A percentile compares a stretch with the other conserved stretches of the same genome.
Conservation (phyloP, 2,888 invertebrate genomes). For the Eilema sororculum region DNA sequence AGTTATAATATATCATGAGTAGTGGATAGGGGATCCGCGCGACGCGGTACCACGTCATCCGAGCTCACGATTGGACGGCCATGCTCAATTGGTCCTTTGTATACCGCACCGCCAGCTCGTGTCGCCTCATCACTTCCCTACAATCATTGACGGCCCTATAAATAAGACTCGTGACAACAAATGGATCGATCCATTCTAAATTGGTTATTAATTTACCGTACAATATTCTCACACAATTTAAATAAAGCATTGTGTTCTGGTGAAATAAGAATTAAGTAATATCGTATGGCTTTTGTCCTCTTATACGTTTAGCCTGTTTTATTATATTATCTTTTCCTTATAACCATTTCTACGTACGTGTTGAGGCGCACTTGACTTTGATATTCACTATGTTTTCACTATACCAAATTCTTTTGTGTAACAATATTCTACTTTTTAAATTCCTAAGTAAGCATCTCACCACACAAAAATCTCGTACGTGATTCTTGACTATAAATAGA, state of each 20-base stretch:
- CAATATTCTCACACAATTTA: constrained; percentile 53
- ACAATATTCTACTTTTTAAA: too few species aligned
- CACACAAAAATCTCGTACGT: too few species aligned
- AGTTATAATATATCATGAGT: constrained; percentile 30
- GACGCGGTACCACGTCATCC: constrained; percentile 55
- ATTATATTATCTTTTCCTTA: constrained; percentile 41
- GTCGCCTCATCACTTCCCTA: constrained; percentile 70
- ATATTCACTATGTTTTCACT: not conserved
- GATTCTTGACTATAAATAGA: too few species aligned
- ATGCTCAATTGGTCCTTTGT: constrained; percentile 80
- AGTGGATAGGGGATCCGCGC: constrained; percentile 35
- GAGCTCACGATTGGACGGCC: constrained; percentile 64
- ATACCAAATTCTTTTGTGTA: too few species aligned
- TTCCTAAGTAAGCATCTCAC: too few species aligned
- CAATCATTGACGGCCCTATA: constrained; percentile 65
- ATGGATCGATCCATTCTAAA: constrained; percentile 71
- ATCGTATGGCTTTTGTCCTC: constrained; percentile 39
- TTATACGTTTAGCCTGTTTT: constrained; percentile 30
- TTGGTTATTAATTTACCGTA: constrained; percentile 59
- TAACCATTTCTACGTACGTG: constrained; percentile 25
- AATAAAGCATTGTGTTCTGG: constrained; percentile 42
- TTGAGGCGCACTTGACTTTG: constrained; percentile 30
- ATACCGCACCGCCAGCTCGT: constrained; percentile 49
- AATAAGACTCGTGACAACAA: constrained; percentile 67
- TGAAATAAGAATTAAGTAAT: constrained; percentile 47